Evolutionary conservation across 2,888 invertebrate genomes (phyloP).

Genomic region (Malacosoma neustria): DNA sequence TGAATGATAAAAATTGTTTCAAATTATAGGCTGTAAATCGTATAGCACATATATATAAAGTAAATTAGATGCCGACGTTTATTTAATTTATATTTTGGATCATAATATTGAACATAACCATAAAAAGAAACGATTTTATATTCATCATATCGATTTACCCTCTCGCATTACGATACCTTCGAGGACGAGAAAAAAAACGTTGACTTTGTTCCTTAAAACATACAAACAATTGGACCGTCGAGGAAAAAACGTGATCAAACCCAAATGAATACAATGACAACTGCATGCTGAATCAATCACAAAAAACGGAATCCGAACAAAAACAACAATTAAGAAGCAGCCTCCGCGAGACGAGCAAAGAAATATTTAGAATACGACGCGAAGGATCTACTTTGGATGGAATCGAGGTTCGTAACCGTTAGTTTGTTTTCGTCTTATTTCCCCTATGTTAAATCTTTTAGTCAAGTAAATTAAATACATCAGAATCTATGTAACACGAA

Average conservation of each 20-base stretch:
- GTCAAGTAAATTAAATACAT: no score
- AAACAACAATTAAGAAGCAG: conserved; percentile 69
- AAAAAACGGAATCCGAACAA: conserved; percentile 72
- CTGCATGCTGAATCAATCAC: conserved; percentile 72
- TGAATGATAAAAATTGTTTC: no score
- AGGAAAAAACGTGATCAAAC: conserved; percentile 62
- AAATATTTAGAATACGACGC: conserved; percentile 66
- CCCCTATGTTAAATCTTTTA: neutral
- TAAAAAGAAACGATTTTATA: conserved; percentile 35
- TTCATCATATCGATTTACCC: conserved; percentile 59
- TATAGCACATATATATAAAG: no score
- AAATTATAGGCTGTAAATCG: no score
- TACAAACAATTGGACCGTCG: conserved; percentile 59
- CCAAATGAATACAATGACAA: conserved; percentile 70
- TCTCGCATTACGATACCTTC: conserved; percentile 46
- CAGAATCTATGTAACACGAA: no score
- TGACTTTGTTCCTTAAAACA: conserved; percentile 56
- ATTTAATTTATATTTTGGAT: no score
- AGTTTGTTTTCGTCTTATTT: neutral
- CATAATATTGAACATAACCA: no score
- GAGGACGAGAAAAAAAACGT: conserved; percentile 31
- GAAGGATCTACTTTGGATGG: conserved; percentile 19
- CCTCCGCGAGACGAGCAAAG: conserved; percentile 46
- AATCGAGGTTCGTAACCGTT: neutral
- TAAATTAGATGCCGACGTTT: no score